Conservation (phyloP, 2,113 vertebrate genomes). For the Labeo rohita region DNA sequence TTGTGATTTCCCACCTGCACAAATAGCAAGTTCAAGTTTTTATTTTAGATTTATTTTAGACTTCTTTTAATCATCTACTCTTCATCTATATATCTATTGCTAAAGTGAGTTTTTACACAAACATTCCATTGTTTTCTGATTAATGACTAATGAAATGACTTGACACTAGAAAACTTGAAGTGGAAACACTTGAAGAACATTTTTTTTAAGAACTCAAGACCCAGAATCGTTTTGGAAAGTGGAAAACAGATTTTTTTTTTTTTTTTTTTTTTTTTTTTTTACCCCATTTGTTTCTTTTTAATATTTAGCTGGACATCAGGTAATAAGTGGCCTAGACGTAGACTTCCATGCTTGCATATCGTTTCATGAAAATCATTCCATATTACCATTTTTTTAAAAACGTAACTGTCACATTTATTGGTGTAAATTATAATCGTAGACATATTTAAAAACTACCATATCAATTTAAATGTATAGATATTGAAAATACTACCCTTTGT, state of each 20-base stretch:
- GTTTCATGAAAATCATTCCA: conserved; percentile 90
- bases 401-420: conserved; percentile 92
- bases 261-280: conserved; percentile 7
- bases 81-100: conserved; percentile 38
- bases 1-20: conserved; percentile 27
- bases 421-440: conserved; percentile 99
- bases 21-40: conserved; percentile 77
- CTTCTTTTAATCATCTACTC: conserved; percentile 49
- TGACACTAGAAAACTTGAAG: conserved; percentile 57
- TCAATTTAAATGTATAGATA: conserved; percentile 99
- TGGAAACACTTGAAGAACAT: conserved; percentile 56
- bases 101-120: conserved; percentile 57
- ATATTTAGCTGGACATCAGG: background rate
- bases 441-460: conserved; percentile 97
- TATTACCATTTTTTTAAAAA: conserved; percentile 82
- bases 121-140: conserved; percentile 48
- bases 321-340: conserved; percentile 24
- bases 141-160: conserved; percentile 15
- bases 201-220: conserved; percentile 22
- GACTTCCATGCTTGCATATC: conserved; percentile 67
- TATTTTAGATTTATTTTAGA: conserved; percentile 69
- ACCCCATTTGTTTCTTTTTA: background rate
- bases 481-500: conserved; percentile 99
- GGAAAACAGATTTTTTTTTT: conserved; percentile 9
- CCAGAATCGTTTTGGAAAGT: conserved; percentile 3